Evolutionary conservation across 2,888 invertebrate species (phyloP).

Genomic region (Lucinisca nassula): DNA sequence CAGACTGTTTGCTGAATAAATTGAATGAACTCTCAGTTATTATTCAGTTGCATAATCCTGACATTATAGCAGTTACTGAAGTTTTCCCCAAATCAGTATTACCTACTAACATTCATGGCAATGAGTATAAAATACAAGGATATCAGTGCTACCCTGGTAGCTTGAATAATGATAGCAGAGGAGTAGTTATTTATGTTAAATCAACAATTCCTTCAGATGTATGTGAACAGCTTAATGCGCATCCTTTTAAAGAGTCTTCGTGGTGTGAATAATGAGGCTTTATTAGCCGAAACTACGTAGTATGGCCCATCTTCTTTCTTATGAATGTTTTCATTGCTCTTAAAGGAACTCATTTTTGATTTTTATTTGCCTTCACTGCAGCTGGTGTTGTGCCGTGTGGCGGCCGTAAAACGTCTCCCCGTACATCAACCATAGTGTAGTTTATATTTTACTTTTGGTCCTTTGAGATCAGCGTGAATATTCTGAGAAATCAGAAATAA

Average conservation of each 20-base stretch:
- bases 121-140: constrained; percentile 11
- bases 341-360: too few relatives aligned
- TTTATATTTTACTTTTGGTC: too few relatives aligned
- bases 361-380: too few relatives aligned
- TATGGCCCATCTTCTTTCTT: too few relatives aligned
- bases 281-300: too few relatives aligned
- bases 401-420: too few relatives aligned
- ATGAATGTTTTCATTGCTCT: too few relatives aligned
- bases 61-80: constrained; percentile 5
- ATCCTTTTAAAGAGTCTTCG: constrained; percentile 8
- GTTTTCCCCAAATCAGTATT: background rate
- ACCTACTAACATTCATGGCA: constrained; percentile 1
- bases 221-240: background rate
- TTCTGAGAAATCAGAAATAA: too few relatives aligned
- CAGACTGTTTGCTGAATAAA: constrained; percentile 24
- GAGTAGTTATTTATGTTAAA: constrained; percentile 23
- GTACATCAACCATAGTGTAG: too few relatives aligned
- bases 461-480: too few relatives aligned
- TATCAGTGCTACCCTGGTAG: background rate
- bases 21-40: background rate
- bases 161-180: background rate
- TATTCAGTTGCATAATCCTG: background rate
- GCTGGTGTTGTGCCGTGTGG: too few relatives aligned
- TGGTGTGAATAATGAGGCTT: constrained; percentile 13
- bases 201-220: constrained; percentile 6